Evolutionary conservation across 2,888 invertebrate species (phyloP).

Genomic region (Cancer borealis): DNA sequence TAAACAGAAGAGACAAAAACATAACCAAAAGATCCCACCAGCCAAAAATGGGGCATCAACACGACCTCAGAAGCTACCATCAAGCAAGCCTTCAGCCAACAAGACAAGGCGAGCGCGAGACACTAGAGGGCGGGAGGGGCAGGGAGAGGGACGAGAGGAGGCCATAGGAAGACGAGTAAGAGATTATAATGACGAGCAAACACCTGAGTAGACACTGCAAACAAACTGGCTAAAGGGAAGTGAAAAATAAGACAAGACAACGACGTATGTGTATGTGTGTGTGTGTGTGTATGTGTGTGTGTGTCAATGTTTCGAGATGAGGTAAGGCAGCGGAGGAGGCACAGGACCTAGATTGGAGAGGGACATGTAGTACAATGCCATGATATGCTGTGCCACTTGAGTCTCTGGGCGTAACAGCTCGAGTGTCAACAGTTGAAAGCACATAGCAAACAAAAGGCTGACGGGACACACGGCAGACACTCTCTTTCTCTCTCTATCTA

Average conservation of each 20-base stretch:
- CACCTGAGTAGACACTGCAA: background rate
- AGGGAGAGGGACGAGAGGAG: background rate
- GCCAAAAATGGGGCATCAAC: conserved; percentile 30
- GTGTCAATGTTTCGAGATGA: conserved; percentile 22
- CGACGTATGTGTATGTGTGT: background rate
- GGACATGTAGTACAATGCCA: background rate
- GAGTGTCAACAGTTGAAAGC: conserved; percentile 17
- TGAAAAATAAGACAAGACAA: background rate
- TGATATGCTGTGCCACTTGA: background rate
- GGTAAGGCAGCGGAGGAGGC: background rate
- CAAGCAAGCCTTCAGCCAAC: background rate
- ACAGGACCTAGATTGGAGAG: background rate
- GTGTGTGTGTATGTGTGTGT: background rate
- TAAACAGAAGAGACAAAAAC: conserved; percentile 6
- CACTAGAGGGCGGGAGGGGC: background rate
- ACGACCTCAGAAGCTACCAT: background rate
- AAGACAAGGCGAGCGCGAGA: background rate
- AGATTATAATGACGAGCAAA: conserved; percentile 42
- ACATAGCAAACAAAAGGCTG: background rate
- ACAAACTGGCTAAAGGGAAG: background rate
- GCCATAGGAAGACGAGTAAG: background rate
- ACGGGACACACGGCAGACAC: background rate
- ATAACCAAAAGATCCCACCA: background rate
- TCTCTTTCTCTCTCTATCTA: too few species aligned
- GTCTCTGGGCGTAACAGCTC: conserved; percentile 25